Base-by-base conservation (phyloP, 2,113 vertebrate genomes). In the Perca fluviatilis region DNA sequence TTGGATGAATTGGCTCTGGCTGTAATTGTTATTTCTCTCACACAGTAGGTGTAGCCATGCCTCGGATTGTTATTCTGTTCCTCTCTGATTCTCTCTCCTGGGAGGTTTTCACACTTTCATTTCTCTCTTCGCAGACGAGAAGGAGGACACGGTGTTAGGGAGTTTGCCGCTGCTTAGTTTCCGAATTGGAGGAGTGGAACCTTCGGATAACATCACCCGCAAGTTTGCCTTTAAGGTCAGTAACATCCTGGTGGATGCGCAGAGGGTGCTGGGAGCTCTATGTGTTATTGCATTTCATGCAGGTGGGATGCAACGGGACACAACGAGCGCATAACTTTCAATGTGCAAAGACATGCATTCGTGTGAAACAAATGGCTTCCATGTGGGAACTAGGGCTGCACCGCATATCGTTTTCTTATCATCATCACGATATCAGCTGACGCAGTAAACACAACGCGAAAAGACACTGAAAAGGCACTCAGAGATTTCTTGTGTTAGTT, bases 221-320 rank as follows among this genome's bases (percentile, higher is more conserved):
- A 99, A 97, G 79, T 96, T 97, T 88, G 96, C 97, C 27, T 99
- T 99, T 96, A 98, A 99, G 98, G 98, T 99, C 89, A 94, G 98
- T 91, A 43, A 74, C n/a, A 60, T 27, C 18, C 15, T 72, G 30
- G 13, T 21, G 56, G 23, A 36, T n/a, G 13, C 36, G n/a, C 33
- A 33, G 21, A 36, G 11, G 4, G 12, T 49, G 3, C 21, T 60
- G 10, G 25, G 46, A 63, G 21, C 19, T 78, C 9, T 64, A 1
- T 46, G 23, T 68, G 16, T 10, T 47, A n/a, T 49, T 60, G 60
- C 21, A 43, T 79, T 77, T 63, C 18, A 67, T 62, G 63, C 66
- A 49, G 27, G 15, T 2, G 15, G 19, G 23, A 71, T 50, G 50
- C 19, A 27, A 5, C 0, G 2, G 23, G 12, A 43, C 50, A 68